Evolutionary conservation across 2,888 invertebrate genomes (phyloP).

Genomic region (Agrotis ipsilon): DNA sequence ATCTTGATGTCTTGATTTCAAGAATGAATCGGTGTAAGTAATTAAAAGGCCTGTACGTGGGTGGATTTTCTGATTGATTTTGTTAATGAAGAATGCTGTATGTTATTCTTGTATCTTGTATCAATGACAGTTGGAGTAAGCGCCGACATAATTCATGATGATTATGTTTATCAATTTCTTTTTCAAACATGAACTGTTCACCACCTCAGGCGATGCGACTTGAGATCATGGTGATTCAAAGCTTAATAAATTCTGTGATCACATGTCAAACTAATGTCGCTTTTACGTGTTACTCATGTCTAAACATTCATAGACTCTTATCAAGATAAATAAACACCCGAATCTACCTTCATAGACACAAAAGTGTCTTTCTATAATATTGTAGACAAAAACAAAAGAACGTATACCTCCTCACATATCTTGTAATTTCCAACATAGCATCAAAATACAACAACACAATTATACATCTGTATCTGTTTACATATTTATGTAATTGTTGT

Average conservation of each 20-base stretch:
- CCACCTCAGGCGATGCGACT: too few species aligned
- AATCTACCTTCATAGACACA: too few species aligned
- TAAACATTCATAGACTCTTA: too few species aligned
- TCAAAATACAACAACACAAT: background rate
- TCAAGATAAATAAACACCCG: too few species aligned
- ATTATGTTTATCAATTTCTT: background rate
- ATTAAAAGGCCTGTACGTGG: slow-evolving; percentile 23
- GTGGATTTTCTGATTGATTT: slow-evolving; percentile 24
- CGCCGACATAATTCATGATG: slow-evolving; percentile 11
- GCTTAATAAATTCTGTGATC: too few species aligned
- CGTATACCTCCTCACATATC: background rate
- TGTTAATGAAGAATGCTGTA: background rate
- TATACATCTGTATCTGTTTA: slow-evolving; percentile 9
- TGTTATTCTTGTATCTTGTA: slow-evolving; percentile 23
- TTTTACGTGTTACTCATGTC: too few species aligned
- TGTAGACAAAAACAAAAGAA: background rate
- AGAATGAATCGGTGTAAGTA: slow-evolving; percentile 15
- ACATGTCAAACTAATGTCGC: too few species aligned
- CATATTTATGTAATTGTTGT: slow-evolving; percentile 35
- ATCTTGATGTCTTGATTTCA: slow-evolving; percentile 45
- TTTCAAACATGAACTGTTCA: too few species aligned
- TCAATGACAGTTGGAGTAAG: slow-evolving; percentile 12
- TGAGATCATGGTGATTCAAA: too few species aligned
- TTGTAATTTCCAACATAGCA: background rate
- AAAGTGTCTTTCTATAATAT: background rate